Percentiles rank a stretch among this genome's conserved stretches.
phyloP scores from a whole-genome alignment of 1,140 invertebrate species.

The Drosophila willistoni region DNA sequence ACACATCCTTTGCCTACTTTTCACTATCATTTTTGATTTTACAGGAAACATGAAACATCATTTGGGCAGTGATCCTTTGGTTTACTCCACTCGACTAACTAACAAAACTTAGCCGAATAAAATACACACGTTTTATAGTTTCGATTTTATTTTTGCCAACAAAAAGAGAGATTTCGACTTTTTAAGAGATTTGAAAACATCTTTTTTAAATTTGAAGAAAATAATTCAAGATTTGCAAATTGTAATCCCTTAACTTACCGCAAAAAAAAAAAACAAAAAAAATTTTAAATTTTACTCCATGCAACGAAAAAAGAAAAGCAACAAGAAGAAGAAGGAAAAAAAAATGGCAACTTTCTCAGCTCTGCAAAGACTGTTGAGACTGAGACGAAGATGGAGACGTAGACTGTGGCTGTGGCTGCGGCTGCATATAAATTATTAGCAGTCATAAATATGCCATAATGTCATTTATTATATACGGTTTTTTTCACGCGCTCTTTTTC shows the following conservation, averaged over 20 bases:
- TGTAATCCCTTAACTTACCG: not conserved
- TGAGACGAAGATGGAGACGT: constrained; percentile 32
- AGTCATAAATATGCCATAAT: constrained; percentile 81
- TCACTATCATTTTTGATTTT: no score
- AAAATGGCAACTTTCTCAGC: constrained; percentile 46
- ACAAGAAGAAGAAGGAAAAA: constrained; percentile 6
- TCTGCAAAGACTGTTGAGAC: constrained; percentile 23
- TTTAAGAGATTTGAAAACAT: not conserved
- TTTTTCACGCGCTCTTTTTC: constrained; percentile 56
- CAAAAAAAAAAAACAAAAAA: constrained; percentile 43
- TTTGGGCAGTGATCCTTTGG: no score
- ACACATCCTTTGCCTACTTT: no score
- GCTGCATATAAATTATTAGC: constrained; percentile 81
- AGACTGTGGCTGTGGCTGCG: constrained; percentile 42
- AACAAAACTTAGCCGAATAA: no score
- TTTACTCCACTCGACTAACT: no score
- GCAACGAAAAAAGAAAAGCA: constrained; percentile 9
- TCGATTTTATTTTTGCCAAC: no score
- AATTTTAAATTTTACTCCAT: constrained; percentile 48
- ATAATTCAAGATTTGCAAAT: not conserved
- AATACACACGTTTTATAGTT: no score
- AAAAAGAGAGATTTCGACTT: no score
- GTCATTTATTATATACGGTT: constrained; percentile 80
- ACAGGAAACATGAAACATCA: no score
- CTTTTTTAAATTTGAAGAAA: not conserved